Evolutionary conservation across 1,140 invertebrate genomes (phyloP).

Genomic region (Gonioctena quinquepunctata): DNA sequence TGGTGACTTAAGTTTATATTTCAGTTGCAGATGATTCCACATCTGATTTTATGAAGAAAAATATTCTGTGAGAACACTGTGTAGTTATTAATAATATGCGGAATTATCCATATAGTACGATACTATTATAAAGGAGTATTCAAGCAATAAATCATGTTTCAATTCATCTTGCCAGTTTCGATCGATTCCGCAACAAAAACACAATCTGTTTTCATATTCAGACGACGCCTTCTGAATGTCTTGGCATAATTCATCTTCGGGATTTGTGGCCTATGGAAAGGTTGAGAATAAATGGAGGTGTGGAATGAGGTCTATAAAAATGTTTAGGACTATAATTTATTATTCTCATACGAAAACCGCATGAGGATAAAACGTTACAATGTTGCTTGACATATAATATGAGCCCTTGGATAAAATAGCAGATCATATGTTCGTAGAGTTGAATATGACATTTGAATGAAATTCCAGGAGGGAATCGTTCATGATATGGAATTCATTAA

Average conservation of each 20-base stretch:
- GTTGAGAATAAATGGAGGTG: neutral
- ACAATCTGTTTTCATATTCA: conserved; percentile 3
- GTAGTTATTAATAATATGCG: too few relatives aligned
- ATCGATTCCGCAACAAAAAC: neutral
- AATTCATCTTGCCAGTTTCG: neutral
- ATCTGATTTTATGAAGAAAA: too few relatives aligned
- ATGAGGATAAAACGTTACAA: neutral
- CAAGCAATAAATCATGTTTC: conserved; percentile 2
- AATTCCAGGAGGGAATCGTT: too few relatives aligned
- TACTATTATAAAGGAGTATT: too few relatives aligned
- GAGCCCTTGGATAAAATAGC: too few relatives aligned
- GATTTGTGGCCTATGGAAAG: neutral
- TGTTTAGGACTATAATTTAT: neutral
- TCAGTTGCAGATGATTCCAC: too few relatives aligned
- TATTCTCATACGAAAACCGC: neutral
- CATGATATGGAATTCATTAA: too few relatives aligned
- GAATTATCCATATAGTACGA: too few relatives aligned
- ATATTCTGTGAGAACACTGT: too few relatives aligned
- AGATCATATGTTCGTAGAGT: too few relatives aligned
- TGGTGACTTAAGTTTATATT: too few relatives aligned
- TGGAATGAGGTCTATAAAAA: conserved; percentile 4
- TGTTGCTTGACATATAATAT: neutral
- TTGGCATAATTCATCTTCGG: conserved; percentile 1
- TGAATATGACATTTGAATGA: too few relatives aligned
- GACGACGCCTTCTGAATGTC: neutral